phyloP scores from a whole-genome alignment of 1,140 invertebrate species.

The Nephotettix cincticeps region DNA sequence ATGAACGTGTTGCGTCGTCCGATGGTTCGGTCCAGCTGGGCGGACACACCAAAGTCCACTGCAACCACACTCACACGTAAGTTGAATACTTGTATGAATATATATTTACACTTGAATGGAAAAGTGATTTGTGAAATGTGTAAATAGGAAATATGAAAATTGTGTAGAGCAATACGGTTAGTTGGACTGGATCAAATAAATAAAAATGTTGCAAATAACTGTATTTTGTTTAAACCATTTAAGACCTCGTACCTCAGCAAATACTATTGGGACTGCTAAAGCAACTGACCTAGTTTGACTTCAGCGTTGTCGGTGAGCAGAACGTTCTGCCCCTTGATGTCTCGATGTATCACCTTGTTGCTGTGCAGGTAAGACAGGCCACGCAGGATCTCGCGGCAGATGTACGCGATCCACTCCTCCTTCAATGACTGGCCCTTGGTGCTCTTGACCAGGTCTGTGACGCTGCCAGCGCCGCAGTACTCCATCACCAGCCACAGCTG shows the following conservation, averaged over 20 bases:
- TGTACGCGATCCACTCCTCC: conserved; percentile 99
- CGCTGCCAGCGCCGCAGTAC: conserved; percentile 98
- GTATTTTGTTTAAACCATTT: no score
- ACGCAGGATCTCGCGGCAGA: conserved; percentile 95
- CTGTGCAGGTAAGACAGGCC: conserved; percentile 97
- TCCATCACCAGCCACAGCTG: conserved; percentile 99
- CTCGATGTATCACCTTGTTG: conserved; percentile 99
- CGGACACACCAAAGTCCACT: conserved; percentile 99
- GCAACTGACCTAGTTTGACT: conserved; percentile 84
- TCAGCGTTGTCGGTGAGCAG: conserved; percentile 98
- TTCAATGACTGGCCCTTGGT: conserved; percentile 97
- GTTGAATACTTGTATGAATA: no score
- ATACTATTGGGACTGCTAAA: no score
- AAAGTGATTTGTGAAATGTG: no score
- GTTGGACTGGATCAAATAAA: no score
- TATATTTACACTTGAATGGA: no score
- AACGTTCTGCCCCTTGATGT: conserved; percentile 99
- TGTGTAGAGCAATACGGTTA: no score
- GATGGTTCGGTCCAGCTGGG: conserved; percentile 98
- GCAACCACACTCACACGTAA: conserved; percentile 47
- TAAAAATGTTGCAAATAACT: no score
- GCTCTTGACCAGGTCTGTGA: conserved; percentile 99
- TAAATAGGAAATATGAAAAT: no score
- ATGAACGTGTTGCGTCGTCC: conserved; percentile 99
- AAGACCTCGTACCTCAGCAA: no score